A percentile compares a stretch with the other conserved stretches of the same genome.
Conservation (phyloP, 2,888 invertebrate species). For the Artemia sp. region DNA sequence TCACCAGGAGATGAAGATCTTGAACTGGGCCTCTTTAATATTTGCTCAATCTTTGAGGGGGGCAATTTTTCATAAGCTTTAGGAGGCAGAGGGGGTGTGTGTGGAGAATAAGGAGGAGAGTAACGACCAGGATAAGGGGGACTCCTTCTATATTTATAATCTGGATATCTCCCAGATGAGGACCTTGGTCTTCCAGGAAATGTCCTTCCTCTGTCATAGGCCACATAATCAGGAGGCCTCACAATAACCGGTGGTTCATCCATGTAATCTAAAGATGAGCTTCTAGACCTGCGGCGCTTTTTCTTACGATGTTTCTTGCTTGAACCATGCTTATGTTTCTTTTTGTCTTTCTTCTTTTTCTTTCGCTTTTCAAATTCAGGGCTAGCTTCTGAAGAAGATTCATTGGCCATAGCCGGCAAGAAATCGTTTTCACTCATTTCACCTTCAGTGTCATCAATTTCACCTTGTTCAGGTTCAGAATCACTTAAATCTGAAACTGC, state of each 20-base stretch:
- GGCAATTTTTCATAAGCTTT: slow-evolving; percentile 33
- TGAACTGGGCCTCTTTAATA: slow-evolving; percentile 21
- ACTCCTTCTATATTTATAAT: neutral
- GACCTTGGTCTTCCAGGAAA: neutral
- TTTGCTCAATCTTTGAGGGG: slow-evolving; percentile 1
- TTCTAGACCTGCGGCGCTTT: neutral
- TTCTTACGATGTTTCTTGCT: slow-evolving; percentile 8
- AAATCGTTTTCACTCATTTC: slow-evolving; percentile 6
- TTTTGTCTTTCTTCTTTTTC: slow-evolving; percentile 1
- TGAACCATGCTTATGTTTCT: neutral
- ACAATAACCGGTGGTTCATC: neutral
- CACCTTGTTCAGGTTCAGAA: slow-evolving; percentile 3
- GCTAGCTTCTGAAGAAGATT: slow-evolving; percentile 6
- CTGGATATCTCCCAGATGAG: neutral
- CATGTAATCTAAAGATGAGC: neutral
- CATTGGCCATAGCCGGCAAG: neutral
- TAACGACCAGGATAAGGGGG: slow-evolving; percentile 19
- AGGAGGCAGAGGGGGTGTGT: slow-evolving; percentile 48
- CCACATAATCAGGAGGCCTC: neutral
- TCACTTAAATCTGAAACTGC: neutral
- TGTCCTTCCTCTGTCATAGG: slow-evolving; percentile 9
- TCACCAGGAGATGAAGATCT: slow-evolving; percentile 16
- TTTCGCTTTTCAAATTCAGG: neutral
- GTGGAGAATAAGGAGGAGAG: slow-evolving; percentile 39
- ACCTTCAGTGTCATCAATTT: slow-evolving; percentile 2